Evolutionary conservation across 2,888 invertebrate genomes (phyloP).

Genomic region (Sinodicranocentrus sp.): DNA sequence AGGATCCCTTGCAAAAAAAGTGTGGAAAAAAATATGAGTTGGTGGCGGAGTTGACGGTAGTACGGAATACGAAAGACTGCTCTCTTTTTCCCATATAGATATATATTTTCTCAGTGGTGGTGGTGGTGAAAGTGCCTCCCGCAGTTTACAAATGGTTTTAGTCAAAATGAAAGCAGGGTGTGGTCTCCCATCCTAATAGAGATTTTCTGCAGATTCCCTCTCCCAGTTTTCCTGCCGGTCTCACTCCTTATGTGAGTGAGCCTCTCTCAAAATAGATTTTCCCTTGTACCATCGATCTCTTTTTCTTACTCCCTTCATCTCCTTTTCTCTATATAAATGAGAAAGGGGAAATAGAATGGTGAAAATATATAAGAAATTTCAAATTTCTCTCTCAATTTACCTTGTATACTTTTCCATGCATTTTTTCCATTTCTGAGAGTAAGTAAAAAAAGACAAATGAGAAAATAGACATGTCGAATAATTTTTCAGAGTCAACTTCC

Average conservation of each 20-base stretch:
- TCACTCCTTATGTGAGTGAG: conserved; percentile 9
- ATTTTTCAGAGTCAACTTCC: too few relatives aligned
- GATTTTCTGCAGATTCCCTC: conserved; percentile 70
- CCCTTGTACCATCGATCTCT: conserved; percentile 69
- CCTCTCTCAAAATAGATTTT: conserved; percentile 70
- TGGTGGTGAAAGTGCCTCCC: conserved; percentile 71
- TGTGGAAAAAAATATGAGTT: too few relatives aligned
- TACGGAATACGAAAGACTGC: neutral
- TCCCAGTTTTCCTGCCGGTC: conserved; percentile 30
- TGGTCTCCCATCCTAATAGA: conserved; percentile 72
- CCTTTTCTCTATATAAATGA: neutral
- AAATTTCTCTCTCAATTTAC: too few relatives aligned
- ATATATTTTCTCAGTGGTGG: conserved; percentile 16
- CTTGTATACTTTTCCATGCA: too few relatives aligned
- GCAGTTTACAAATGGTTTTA: conserved; percentile 74
- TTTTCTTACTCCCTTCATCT: conserved; percentile 41
- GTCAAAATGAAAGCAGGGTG: conserved; percentile 75
- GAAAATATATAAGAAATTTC: neutral
- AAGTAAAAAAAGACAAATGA: too few relatives aligned
- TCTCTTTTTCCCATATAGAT: conserved; percentile 21
- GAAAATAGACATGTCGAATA: too few relatives aligned
- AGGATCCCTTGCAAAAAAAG: too few relatives aligned
- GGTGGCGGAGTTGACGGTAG: neutral
- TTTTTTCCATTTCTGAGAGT: too few relatives aligned
- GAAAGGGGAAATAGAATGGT: conserved; percentile 1